These are phyloP conservation scores for Strongylocentrotus purpuratus DNA, from an alignment of 35 echinoderm and acorn worm genomes.

Conservation along the genomic window DNA sequence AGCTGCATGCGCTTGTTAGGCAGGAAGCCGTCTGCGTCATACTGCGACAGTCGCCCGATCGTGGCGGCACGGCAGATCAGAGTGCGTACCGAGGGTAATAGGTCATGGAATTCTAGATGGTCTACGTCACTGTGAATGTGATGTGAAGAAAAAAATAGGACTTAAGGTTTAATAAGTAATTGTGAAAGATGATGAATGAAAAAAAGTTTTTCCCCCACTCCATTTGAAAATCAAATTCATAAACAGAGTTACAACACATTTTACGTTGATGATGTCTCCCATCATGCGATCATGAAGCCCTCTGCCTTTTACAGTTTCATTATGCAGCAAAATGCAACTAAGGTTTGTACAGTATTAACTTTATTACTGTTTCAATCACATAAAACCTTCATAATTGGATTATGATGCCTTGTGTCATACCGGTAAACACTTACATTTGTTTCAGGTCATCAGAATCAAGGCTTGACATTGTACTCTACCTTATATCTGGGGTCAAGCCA, in stretches of 20 bases:
- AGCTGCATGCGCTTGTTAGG: slow-evolving; percentile 71
- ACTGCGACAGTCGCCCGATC: slow-evolving; percentile 67
- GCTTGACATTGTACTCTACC: slow-evolving; percentile 53
- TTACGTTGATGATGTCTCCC: not conserved
- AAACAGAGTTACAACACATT: not conserved
- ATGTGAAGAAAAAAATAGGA: not conserved
- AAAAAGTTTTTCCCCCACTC: not conserved
- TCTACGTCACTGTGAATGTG: slow-evolving; percentile 77
- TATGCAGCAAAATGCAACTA: too few species aligned
- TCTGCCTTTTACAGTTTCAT: too few species aligned
- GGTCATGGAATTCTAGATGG: slow-evolving; percentile 68
- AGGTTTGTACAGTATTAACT: too few species aligned
- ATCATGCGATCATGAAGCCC: too few species aligned
- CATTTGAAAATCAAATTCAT: too few species aligned
- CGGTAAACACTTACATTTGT: not conserved
- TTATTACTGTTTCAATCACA: too few species aligned
- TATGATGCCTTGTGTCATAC: not conserved
- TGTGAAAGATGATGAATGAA: not conserved
- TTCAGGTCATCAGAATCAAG: not conserved
- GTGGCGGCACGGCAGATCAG: slow-evolving; percentile 68
- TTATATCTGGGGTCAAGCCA: slow-evolving; percentile 86
- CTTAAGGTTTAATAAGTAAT: not conserved
- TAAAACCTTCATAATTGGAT: not conserved
- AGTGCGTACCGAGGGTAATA: slow-evolving; percentile 54
- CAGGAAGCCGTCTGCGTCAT: slow-evolving; percentile 86